Conservation (phyloP, 2,113 vertebrate genomes). For the Brachyistius frenatus region DNA sequence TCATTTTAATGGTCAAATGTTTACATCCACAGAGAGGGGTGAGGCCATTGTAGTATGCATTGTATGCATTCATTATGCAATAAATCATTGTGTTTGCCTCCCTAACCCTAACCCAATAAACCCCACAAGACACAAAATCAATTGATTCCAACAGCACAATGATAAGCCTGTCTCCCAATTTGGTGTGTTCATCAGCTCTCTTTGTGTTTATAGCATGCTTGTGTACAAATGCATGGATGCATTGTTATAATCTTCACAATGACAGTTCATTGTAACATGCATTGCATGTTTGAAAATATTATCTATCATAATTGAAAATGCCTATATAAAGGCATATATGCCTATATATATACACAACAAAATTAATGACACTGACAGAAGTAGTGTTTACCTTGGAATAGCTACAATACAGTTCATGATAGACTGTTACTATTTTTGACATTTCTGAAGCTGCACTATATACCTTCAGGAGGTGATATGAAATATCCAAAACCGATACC, state of each 20-base stretch:
- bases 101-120: neutral
- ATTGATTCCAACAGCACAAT: slow-evolving; percentile 17
- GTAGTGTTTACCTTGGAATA: slow-evolving; percentile 6
- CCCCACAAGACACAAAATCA: neutral
- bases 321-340: slow-evolving; percentile 14
- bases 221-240: slow-evolving; percentile 27
- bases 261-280: slow-evolving; percentile 5
- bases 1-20: too few species aligned
- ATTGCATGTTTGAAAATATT: slow-evolving; percentile 19
- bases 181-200: slow-evolving; percentile 38
- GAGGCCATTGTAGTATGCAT: too few species aligned
- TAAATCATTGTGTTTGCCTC: too few species aligned
- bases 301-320: slow-evolving; percentile 2
- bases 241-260: slow-evolving; percentile 27
- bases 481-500: neutral
- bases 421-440: slow-evolving; percentile 12
- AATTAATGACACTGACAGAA: slow-evolving; percentile 1
- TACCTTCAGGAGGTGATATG: slow-evolving; percentile 20
- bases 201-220: slow-evolving; percentile 38
- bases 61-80: too few species aligned
- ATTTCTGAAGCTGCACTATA: slow-evolving; percentile 26
- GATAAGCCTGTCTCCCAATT: slow-evolving; percentile 25
- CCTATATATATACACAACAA: slow-evolving; percentile 3
- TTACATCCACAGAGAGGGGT: too few species aligned
- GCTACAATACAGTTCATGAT: slow-evolving; percentile 24